Conservation (phyloP, 2,888 invertebrate genomes). For the Drosophila robusta region DNA sequence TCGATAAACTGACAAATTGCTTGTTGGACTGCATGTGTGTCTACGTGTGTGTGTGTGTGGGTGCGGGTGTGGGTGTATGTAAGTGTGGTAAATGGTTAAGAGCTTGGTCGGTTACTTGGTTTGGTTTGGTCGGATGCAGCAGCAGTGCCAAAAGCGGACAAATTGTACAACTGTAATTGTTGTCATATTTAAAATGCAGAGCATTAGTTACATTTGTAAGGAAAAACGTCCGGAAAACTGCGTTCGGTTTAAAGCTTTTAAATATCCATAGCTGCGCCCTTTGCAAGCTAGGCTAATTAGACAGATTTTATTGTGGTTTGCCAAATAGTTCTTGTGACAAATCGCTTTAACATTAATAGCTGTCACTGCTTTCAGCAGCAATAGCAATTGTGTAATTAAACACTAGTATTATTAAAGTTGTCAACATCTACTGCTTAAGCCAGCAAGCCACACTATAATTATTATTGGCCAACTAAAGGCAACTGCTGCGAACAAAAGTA, state of each 20-base stretch:
- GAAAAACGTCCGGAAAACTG: conserved; percentile 10
- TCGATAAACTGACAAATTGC: conserved; percentile 84
- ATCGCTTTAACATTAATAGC: not conserved
- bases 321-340: not conserved
- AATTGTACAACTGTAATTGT: conserved; percentile 81
- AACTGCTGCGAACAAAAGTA: conserved; percentile 18
- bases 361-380: not conserved
- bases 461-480: conserved; percentile 10
- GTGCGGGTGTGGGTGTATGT: conserved; percentile 23
- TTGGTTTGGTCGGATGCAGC: conserved; percentile 39
- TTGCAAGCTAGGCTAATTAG: no score
- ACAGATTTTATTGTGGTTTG: no score
- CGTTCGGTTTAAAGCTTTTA: conserved; percentile 26
- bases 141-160: conserved; percentile 74
- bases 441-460: not conserved
- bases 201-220: conserved; percentile 69
- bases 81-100: conserved; percentile 76
- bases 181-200: conserved; percentile 79
- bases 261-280: conserved; percentile 1
- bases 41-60: conserved; percentile 22
- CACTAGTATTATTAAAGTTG: not conserved
- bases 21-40: conserved; percentile 69
- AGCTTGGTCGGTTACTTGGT: conserved; percentile 66
- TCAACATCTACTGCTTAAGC: not conserved
- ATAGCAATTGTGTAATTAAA: not conserved